Conservation (phyloP, 2,113 vertebrate genomes). For the Platichthys flesus region DNA sequence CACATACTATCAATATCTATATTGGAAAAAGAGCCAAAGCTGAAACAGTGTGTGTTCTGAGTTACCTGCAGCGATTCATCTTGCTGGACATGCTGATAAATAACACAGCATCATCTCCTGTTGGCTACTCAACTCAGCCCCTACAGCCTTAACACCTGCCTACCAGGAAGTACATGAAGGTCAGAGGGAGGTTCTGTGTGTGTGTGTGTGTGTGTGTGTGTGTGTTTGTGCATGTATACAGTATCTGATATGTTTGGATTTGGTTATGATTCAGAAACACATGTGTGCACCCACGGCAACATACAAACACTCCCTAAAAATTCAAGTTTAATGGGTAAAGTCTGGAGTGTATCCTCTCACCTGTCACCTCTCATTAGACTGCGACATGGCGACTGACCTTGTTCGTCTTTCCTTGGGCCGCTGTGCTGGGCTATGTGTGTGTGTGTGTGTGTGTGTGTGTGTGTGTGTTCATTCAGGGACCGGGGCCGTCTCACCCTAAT, state of each 20-base stretch:
- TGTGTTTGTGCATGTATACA: background rate
- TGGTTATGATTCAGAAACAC: constrained; percentile 43
- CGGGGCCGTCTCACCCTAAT: constrained; percentile 79
- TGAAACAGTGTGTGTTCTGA: constrained; percentile 21
- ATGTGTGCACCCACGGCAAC: constrained; percentile 8
- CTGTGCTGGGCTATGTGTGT: constrained; percentile 32
- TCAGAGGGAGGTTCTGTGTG: constrained; percentile 49
- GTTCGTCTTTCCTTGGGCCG: constrained; percentile 71
- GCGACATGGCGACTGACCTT: constrained; percentile 78
- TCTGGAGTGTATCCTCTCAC: constrained; percentile 80
- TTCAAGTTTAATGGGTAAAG: constrained; percentile 78
- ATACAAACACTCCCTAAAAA: constrained; percentile 60
- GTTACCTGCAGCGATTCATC: constrained; percentile 57
- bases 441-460: constrained; percentile 45
- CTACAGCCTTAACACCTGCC: constrained; percentile 70
- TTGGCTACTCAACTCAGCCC: constrained; percentile 55
- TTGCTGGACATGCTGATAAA: constrained; percentile 61
- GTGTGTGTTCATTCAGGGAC: constrained; percentile 50
- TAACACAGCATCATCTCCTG: constrained; percentile 60
- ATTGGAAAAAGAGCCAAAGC: constrained; percentile 1
- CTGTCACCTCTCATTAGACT: constrained; percentile 85
- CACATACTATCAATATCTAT: background rate
- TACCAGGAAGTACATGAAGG: constrained; percentile 70
- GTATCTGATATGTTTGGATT: constrained; percentile 28
- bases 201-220: background rate